Conservation (phyloP, 1,140 invertebrate genomes). For the Idris sp. region DNA sequence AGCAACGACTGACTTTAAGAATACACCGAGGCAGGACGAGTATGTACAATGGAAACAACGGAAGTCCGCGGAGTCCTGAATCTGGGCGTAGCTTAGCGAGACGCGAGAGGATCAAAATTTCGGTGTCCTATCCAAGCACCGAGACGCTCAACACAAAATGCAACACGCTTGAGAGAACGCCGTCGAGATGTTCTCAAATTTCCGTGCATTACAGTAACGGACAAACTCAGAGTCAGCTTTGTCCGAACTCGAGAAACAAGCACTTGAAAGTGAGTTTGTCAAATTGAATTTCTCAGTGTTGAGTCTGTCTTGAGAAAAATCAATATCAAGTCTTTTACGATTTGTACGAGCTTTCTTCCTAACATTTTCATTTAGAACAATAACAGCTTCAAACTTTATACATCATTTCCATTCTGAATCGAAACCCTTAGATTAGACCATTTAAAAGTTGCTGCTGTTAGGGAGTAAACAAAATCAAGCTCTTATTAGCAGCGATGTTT, state of each 20-base stretch:
- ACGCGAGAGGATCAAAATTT: slow-evolving; percentile 87
- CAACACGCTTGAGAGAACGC: slow-evolving; percentile 73
- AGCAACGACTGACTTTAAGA: slow-evolving; percentile 92
- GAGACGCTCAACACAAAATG: slow-evolving; percentile 83
- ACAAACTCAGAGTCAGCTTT: slow-evolving; percentile 74
- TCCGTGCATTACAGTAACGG: slow-evolving; percentile 75
- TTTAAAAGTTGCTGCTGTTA: not conserved
- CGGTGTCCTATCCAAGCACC: slow-evolving; percentile 88
- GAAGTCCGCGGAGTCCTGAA: slow-evolving; percentile 71
- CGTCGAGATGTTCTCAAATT: slow-evolving; percentile 71
- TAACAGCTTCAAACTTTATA: slow-evolving; percentile 1
- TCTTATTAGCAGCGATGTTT: too few species aligned
- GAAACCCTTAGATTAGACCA: slow-evolving; percentile 8
- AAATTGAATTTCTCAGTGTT: slow-evolving; percentile 47
- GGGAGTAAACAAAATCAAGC: not conserved
- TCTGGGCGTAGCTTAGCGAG: slow-evolving; percentile 77
- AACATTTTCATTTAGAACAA: slow-evolving; percentile 46
- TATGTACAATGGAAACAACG: slow-evolving; percentile 80
- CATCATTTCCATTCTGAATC: slow-evolving; percentile 9
- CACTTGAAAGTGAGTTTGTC: slow-evolving; percentile 71
- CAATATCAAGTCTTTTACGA: slow-evolving; percentile 28
- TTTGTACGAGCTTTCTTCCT: slow-evolving; percentile 23
- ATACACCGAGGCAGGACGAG: slow-evolving; percentile 91
- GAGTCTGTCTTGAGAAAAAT: slow-evolving; percentile 30
- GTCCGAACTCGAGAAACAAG: slow-evolving; percentile 67